Percentiles rank a stretch among this genome's conserved stretches.
phyloP scores from a whole-genome alignment of 2,797 vertebrate genomes.

The Anniella stebbinsi region DNA sequence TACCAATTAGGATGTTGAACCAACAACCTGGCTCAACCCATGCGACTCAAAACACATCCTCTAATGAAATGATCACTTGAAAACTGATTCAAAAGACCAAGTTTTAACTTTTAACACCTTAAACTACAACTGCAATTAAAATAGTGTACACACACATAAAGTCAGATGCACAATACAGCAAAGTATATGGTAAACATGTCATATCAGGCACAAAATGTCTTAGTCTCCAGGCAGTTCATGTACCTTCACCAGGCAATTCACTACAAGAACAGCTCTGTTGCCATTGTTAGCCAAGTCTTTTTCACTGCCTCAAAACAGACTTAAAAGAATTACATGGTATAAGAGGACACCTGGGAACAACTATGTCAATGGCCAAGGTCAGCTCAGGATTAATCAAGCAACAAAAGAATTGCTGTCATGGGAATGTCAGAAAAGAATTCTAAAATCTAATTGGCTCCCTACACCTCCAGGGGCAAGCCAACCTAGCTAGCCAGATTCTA shows the following conservation, averaged over 20 bases:
- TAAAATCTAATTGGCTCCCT: neutral
- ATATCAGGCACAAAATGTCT: neutral
- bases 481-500: neutral
- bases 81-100: neutral
- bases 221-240: too few relatives aligned
- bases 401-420: neutral
- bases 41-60: neutral
- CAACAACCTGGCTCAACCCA: neutral
- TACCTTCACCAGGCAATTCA: neutral
- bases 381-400: neutral
- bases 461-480: neutral
- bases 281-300: neutral
- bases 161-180: neutral
- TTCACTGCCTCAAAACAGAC: neutral
- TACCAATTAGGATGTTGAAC: neutral
- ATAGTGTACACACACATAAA: neutral
- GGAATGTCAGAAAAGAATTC: neutral
- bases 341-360: neutral
- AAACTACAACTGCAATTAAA: neutral
- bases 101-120: neutral
- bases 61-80: neutral
- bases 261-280: neutral
- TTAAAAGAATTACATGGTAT: neutral
- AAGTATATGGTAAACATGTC: neutral
- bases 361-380: neutral